Evolutionary conservation across 2,888 invertebrate genomes (phyloP), one percentile per base, ranked within the genome.

Genomic region (Mallateleia sp.): DNA sequence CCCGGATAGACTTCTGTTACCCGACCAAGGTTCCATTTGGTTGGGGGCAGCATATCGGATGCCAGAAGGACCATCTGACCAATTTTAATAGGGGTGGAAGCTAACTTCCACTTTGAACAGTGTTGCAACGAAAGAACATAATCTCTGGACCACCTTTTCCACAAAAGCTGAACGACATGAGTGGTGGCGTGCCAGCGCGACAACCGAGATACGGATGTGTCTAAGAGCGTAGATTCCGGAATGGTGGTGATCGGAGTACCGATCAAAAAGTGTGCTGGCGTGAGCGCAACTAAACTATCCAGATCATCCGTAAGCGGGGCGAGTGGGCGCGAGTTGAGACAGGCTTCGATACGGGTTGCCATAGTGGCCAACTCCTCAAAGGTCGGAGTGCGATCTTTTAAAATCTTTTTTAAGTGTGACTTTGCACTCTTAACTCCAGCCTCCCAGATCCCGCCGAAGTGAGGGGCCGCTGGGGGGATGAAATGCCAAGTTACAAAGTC

Each of bases 401-500:
- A 42, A 20, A 60, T 34, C n/a, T 25, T 15, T 64, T 24, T 45
- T n/a, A 64, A n/a, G 45, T 64, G 64, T 15, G 64, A 24, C 9
- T 64, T 64, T n/a, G 15, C 38, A 38, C 60, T 62, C 22, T 62
- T 62, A 7, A 62, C 38, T 38, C 60, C 38, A 38, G 22, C 38
- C 42, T 62, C 22, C 60, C 24, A 62, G 20, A 38, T 6, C 22
- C 60, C 34, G 15, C 60, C 60, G 20, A 62, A 62, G 28, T 80
- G 80, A 20, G 71, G 47, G 14, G 71, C 71, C 0, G 25, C 64
- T 2, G 74, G 66, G 1, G 67, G 81, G 7, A 56, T 74, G 38
- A 38, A 38, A 14, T 14, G 18, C 38, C 38, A 38, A 6, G 11
- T 38, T 2, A 38, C 38, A 11, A 11, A 14, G 14, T 38, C 38